Conservation (phyloP, 2,888 invertebrate species). For the Leucania comma region DNA sequence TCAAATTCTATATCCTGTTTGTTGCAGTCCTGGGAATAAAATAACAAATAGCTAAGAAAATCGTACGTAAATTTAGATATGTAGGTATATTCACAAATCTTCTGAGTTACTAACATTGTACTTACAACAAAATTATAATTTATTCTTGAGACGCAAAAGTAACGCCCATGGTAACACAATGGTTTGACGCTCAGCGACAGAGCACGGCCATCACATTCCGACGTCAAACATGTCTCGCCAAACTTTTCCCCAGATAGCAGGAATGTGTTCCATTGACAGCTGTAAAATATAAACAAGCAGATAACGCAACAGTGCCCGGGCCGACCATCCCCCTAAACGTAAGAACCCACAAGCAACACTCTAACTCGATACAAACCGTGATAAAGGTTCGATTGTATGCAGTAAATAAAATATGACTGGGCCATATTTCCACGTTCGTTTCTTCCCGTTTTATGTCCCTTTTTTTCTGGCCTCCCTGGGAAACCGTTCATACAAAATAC, state of each 20-base stretch:
- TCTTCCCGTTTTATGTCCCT: constrained; percentile 87
- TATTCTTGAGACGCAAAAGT: constrained; percentile 52
- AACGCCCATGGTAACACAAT: constrained; percentile 50
- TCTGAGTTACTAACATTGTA: constrained; percentile 31
- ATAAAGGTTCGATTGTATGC: constrained; percentile 90
- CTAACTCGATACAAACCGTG: constrained; percentile 87
- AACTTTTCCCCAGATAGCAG: constrained; percentile 63
- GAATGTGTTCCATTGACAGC: constrained; percentile 69
- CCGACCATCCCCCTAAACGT: constrained; percentile 80
- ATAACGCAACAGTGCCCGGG: constrained; percentile 71
- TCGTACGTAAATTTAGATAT: constrained; percentile 14
- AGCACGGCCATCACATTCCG: constrained; percentile 46
- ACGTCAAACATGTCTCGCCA: constrained; percentile 44
- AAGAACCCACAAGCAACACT: constrained; percentile 80
- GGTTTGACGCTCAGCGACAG: constrained; percentile 42
- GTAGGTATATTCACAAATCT: constrained; percentile 14
- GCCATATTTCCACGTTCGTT: constrained; percentile 89
- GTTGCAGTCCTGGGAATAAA: constrained; percentile 19
- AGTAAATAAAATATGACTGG: constrained; percentile 91
- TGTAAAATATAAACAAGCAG: constrained; percentile 76
- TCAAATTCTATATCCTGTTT: constrained; percentile 25
- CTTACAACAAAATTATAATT: constrained; percentile 53
- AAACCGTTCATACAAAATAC: constrained; percentile 90
- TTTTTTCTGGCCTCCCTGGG: constrained; percentile 86
- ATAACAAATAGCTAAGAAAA: constrained; percentile 15